Base-by-base conservation (phyloP, 2,113 vertebrate genomes). In the Syngnathus floridae region DNA sequence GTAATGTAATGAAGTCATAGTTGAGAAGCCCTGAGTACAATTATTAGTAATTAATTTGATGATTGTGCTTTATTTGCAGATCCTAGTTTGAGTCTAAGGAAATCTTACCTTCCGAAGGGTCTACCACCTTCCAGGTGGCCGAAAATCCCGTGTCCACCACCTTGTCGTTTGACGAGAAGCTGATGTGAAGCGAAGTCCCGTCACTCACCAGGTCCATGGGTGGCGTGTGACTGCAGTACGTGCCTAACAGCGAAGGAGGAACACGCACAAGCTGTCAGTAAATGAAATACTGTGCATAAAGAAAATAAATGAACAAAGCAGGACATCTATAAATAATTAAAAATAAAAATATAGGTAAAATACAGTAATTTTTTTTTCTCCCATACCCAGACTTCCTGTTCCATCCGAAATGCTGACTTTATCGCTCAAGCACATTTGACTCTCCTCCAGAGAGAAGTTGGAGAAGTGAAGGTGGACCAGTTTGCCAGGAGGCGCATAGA, bases 131-230 rank as follows among this genome's bases (percentile, higher is more conserved):
- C 90, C 90, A 91, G 37, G 59, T 72, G 45, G 85, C 89, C 1
- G 3, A 37, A 74, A 93, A 93, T 70, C 91, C 92, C 0, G 76
- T 80, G 78, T 92, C 91, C 73, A 92, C 89, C 48, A 91, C 81
- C 45, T 74, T 88, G 75, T 81, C 73, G 38, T 91, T 91, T 72
- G 88, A 87, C 26, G 84, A 83, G 81, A 92, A 92, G 17, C 22
- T 72, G 69, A 92, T 68, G 11, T 64, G 74, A 68, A 92, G 81
- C 0, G 16, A 71, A 69, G 88, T 76, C 46, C 88, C 84, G 48
- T 74, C 70, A n/a, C 88, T 90, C 69, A 91, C 88, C 65, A 91
- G 41, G 26, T 87, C 86, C 68, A 55, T 57, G 13, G 91, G 91
- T n/a, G 73, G 43, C 0, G 59, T 41, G n/a, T 81, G 76, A 55